phyloP scores from a whole-genome alignment of 2,797 vertebrate species.

The Rallus crepitans region DNA sequence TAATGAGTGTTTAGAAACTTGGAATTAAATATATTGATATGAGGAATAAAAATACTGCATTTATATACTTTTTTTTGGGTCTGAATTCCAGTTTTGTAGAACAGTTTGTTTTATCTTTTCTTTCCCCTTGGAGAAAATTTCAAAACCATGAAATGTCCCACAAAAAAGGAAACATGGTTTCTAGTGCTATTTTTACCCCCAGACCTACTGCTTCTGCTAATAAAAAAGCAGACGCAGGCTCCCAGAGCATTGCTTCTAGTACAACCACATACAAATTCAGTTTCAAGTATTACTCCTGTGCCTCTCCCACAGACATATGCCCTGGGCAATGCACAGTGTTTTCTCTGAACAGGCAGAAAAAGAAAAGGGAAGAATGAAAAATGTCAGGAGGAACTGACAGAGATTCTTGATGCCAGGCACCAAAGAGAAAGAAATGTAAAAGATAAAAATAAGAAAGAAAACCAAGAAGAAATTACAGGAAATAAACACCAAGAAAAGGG shows the following conservation, averaged over 20 bases:
- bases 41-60: not conserved
- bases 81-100: not conserved
- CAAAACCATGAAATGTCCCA: not conserved
- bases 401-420: not conserved
- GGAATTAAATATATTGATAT: not conserved
- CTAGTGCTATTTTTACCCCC: not conserved
- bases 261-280: not conserved
- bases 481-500: not conserved
- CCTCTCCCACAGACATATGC: not conserved
- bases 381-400: not conserved
- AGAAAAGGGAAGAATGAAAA: not conserved
- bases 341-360: not conserved
- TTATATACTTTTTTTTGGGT: not conserved
- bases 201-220: not conserved
- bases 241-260: not conserved
- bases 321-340: not conserved
- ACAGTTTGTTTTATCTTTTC: not conserved
- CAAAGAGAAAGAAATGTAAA: not conserved
- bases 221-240: not conserved
- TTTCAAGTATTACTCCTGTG: slow-evolving; percentile 1
- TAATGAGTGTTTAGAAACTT: not conserved
- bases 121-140: not conserved
- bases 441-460: not conserved
- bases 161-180: not conserved
- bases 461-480: not conserved